These are phyloP conservation scores for Tychaedon coryphoeus DNA, from an alignment of 2,113 vertebrate genomes.

Conservation along the genomic window DNA sequence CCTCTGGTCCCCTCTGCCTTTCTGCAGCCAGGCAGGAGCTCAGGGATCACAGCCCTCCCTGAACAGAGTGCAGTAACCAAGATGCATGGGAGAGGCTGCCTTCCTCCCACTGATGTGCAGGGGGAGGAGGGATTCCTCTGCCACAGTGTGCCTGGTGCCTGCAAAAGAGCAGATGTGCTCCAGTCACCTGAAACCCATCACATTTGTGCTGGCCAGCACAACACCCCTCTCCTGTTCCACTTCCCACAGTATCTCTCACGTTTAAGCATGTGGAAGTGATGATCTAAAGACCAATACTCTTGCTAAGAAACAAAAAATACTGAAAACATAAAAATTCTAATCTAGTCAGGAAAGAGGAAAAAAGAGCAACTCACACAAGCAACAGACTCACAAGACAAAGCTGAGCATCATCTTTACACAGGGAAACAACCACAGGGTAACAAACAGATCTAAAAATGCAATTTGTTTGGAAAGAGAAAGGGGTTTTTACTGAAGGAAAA, in stretches of 20 bases:
- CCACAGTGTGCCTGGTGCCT: neutral
- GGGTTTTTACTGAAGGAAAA: neutral
- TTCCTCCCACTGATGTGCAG: neutral
- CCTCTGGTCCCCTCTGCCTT: neutral
- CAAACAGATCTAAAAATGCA: neutral
- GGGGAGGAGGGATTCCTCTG: neutral
- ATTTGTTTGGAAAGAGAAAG: neutral
- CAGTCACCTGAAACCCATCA: neutral
- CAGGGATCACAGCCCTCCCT: neutral
- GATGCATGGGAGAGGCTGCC: accelerated
- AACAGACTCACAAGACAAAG: neutral
- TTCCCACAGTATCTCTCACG: neutral
- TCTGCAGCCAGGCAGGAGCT: neutral
- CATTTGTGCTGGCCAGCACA: neutral
- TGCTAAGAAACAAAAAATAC: neutral
- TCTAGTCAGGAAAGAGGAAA: neutral
- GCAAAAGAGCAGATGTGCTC: neutral
- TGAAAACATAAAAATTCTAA: neutral
- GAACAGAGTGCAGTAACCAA: neutral
- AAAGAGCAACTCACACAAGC: neutral
- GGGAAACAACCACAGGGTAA: neutral
- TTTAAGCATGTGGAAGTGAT: neutral
- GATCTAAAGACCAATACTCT: neutral
- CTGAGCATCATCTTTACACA: neutral
- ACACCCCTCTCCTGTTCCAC: neutral